phyloP scores from a whole-genome alignment of 2,113 vertebrate genomes.

The Mellivora capensis region DNA sequence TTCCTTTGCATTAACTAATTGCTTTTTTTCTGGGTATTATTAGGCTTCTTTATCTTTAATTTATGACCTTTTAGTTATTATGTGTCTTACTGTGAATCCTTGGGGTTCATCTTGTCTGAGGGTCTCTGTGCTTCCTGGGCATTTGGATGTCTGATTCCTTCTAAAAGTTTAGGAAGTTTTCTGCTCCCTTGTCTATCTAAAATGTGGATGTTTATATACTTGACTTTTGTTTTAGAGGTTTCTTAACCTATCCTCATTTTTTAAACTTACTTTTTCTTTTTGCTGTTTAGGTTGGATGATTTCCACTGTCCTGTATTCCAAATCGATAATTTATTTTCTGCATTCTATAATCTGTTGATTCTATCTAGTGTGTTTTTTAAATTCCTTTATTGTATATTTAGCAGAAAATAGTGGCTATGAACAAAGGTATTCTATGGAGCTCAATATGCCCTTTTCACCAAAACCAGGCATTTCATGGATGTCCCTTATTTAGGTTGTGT shows the following conservation, averaged over 20 bases:
- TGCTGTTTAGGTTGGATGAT: neutral
- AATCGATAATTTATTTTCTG: neutral
- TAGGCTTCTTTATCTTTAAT: neutral
- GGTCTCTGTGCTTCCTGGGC: neutral
- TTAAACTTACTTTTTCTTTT: neutral
- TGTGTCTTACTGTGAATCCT: neutral
- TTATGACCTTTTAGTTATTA: neutral
- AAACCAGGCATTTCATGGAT: neutral
- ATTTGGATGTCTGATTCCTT: neutral
- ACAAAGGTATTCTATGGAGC: neutral
- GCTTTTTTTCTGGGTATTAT: neutral
- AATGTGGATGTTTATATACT: neutral
- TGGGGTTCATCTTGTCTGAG: neutral
- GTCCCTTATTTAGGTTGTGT: neutral
- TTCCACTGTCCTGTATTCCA: neutral
- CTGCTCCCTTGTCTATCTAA: neutral
- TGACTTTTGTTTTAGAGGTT: neutral
- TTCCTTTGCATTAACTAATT: neutral
- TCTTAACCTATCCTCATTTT: neutral
- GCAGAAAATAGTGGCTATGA: neutral
- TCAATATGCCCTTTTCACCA: neutral
- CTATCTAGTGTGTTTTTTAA: neutral
- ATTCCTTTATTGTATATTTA: neutral
- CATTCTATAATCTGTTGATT: neutral
- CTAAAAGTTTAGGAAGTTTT: neutral